These are phyloP conservation scores for Scaptomyza parva DNA, from an alignment of 2,888 invertebrate species.

Conservation along the genomic window DNA sequence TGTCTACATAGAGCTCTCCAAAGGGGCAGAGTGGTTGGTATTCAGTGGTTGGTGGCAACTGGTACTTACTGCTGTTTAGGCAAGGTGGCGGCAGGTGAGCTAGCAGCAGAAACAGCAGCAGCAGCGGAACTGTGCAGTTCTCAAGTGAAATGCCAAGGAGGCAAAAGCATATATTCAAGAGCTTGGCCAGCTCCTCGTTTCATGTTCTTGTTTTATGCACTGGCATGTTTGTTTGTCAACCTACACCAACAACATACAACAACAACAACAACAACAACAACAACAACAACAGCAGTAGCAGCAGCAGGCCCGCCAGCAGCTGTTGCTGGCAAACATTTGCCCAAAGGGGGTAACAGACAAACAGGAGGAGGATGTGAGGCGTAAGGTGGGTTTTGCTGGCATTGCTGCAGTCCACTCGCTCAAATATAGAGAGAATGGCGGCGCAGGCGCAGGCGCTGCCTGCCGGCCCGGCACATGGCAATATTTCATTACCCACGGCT, in stretches of 20 bases:
- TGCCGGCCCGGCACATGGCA: slow-evolving; percentile 64
- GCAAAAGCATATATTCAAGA: slow-evolving; percentile 62
- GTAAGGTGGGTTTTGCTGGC: slow-evolving; percentile 14
- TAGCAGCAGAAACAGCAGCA: slow-evolving; percentile 15
- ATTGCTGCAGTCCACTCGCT: slow-evolving; percentile 51
- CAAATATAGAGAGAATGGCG: slow-evolving; percentile 27
- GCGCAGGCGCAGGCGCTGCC: slow-evolving; percentile 56
- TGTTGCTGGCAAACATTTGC: slow-evolving; percentile 76
- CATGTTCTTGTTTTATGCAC: slow-evolving; percentile 69
- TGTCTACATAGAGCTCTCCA: slow-evolving; percentile 48
- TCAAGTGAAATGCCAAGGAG: slow-evolving; percentile 68
- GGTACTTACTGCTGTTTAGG: slow-evolving; percentile 37
- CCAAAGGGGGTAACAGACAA: slow-evolving; percentile 30
- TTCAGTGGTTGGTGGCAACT: not conserved
- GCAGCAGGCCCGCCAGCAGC: slow-evolving; percentile 69
- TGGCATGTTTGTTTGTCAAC: slow-evolving; percentile 80
- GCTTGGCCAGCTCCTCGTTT: slow-evolving; percentile 37
- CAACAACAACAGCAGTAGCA: no score
- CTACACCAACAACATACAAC: slow-evolving; percentile 62
- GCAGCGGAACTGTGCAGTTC: slow-evolving; percentile 58
- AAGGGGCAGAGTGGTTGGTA: slow-evolving; percentile 11
- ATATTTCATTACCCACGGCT: slow-evolving; percentile 80
- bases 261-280: slow-evolving; percentile 41
- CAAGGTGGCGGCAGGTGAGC: slow-evolving; percentile 53
- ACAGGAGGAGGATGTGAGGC: slow-evolving; percentile 22